Evolutionary conservation across 2,113 vertebrate species (phyloP).

Genomic region (Eupsittula cactorum): DNA sequence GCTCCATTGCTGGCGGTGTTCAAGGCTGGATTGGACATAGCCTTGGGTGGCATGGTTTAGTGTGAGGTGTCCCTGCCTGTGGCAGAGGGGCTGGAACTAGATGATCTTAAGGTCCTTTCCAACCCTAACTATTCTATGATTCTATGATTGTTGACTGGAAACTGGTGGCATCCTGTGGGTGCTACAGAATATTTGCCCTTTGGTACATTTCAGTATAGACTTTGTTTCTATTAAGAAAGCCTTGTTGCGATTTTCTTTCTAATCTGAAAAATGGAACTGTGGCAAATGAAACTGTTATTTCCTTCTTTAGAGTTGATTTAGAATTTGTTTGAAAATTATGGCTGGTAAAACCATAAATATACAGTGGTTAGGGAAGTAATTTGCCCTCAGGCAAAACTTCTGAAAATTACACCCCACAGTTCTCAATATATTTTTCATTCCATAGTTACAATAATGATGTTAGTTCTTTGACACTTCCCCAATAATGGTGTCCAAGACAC

Average conservation of each 20-base stretch:
- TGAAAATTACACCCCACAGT: background rate
- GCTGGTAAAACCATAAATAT: slow-evolving; percentile 24
- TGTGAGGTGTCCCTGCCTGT: no score
- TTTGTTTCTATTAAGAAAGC: slow-evolving; percentile 3
- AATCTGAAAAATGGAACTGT: slow-evolving; percentile 18
- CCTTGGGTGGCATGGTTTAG: no score
- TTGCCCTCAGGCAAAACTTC: slow-evolving; percentile 20
- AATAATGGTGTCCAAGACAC: background rate
- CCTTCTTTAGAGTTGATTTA: background rate
- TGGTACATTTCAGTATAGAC: background rate
- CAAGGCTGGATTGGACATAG: no score
- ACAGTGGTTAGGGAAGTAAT: background rate
- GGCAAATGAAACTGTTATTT: slow-evolving; percentile 11
- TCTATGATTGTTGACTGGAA: background rate
- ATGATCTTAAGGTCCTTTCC: no score
- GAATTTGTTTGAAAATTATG: slow-evolving; percentile 16
- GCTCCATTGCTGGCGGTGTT: no score
- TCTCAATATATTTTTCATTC: background rate
- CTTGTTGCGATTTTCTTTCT: slow-evolving; percentile 7
- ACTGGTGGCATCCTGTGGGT: background rate
- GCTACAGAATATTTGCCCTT: background rate
- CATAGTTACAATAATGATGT: background rate
- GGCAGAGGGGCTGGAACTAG: no score
- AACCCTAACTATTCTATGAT: no score
- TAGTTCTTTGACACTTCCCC: background rate